phyloP scores from a whole-genome alignment of 2,888 invertebrate species.

The Choristoneura rosaceana region DNA sequence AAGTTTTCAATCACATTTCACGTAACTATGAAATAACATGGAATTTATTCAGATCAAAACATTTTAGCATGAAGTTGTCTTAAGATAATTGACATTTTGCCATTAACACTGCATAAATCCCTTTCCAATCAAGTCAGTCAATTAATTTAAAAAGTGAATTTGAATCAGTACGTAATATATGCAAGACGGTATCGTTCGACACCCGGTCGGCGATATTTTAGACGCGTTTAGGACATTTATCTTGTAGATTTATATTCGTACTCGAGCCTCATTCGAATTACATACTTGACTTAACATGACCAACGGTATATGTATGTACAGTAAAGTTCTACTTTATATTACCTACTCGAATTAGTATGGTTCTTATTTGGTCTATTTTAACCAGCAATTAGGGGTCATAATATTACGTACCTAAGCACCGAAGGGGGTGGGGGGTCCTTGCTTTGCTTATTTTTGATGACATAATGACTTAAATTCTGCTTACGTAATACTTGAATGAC shows the following conservation, averaged over 20 bases:
- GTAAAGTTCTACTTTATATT: not conserved
- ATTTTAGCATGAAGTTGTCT: not conserved
- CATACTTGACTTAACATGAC: not conserved
- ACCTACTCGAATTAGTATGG: not conserved
- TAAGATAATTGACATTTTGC: not conserved
- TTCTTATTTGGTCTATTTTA: no score
- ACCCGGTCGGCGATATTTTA: not conserved
- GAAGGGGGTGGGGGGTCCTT: no score
- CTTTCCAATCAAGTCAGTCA: not conserved
- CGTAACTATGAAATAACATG: not conserved
- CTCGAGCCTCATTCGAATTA: not conserved
- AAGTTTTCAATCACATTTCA: not conserved
- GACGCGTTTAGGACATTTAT: not conserved
- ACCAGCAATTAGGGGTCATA: no score
- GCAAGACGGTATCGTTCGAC: not conserved
- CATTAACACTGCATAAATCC: constrained; percentile 1
- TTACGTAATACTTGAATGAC: no score
- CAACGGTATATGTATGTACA: not conserved
- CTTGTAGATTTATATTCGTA: not conserved
- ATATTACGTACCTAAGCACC: no score
- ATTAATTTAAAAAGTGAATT: not conserved
- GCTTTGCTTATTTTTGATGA: no score
- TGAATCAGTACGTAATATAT: not conserved
- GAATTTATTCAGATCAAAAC: not conserved
- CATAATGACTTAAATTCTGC: no score